Evolutionary conservation across 1,140 invertebrate genomes (phyloP).

Genomic region (Phortica variegata): DNA sequence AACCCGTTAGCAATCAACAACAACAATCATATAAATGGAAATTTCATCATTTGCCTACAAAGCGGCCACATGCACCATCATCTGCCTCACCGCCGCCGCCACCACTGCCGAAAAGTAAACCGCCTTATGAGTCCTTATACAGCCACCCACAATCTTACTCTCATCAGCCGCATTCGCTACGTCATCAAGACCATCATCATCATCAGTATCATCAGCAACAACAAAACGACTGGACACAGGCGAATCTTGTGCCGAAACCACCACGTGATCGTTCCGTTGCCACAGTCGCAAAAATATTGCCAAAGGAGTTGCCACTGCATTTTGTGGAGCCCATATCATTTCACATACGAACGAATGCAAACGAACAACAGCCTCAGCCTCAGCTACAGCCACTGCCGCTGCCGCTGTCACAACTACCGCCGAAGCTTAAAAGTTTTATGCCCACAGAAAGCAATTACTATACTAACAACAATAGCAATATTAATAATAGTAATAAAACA

Average conservation of each 20-base stretch:
- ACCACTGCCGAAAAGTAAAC: constrained; percentile 12
- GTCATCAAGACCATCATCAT: not conserved
- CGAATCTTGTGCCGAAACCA: constrained; percentile 45
- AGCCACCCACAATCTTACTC: not conserved
- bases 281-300: no score
- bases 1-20: not conserved
- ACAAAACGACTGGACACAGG: not conserved
- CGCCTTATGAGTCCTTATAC: not conserved
- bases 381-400: constrained; percentile 3
- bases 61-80: constrained; percentile 3
- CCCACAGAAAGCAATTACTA: constrained; percentile 10
- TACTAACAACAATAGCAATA: constrained; percentile 18
- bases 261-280: constrained; percentile 25
- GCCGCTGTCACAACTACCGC: not conserved
- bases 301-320: no score
- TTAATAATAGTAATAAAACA: not conserved
- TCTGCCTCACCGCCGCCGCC: constrained; percentile 3
- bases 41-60: not conserved
- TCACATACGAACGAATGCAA: constrained; percentile 26
- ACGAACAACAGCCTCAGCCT: not conserved
- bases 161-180: no score
- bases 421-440: no score
- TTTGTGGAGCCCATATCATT: no score
- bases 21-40: not conserved
- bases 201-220: not conserved